These are phyloP conservation scores for Sphenodon punctatus DNA, from an alignment of 2,797 vertebrate genomes.

Conservation along the genomic window DNA sequence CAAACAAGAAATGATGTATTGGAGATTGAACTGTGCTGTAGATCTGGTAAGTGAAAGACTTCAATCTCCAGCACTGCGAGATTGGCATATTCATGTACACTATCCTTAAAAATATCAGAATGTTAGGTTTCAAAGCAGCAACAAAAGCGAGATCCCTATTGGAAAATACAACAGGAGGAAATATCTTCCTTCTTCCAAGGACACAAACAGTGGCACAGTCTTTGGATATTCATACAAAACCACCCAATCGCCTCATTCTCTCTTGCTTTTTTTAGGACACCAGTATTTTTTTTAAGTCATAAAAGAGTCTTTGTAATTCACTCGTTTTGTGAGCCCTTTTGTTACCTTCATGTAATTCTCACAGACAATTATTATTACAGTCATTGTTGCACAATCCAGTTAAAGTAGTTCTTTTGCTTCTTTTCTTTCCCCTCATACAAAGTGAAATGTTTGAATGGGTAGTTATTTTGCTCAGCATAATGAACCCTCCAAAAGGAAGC, in stretches of 20 bases:
- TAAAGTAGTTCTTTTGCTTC: conserved; percentile 27
- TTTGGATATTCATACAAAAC: conserved; percentile 28
- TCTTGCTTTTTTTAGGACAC: conserved; percentile 29
- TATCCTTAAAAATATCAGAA: background rate
- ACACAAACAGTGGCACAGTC: background rate
- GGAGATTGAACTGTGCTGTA: too few relatives aligned
- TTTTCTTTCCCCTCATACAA: background rate
- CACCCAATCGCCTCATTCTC: background rate
- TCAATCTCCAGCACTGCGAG: background rate
- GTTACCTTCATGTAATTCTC: conserved; percentile 53
- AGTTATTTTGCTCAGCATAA: conserved; percentile 47
- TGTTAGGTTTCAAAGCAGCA: fast-evolving
- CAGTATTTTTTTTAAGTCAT: conserved; percentile 51
- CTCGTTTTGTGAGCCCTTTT: conserved; percentile 55
- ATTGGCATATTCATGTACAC: fast-evolving
- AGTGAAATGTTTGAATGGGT: conserved; percentile 56
- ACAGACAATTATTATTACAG: conserved; percentile 53
- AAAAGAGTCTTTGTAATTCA: conserved; percentile 51
- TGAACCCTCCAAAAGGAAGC: conserved; percentile 44
- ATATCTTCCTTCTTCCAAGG: background rate
- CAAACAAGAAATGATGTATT: too few relatives aligned
- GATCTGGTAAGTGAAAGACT: fast-evolving
- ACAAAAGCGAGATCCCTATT: background rate
- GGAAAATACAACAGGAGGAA: background rate
- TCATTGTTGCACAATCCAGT: conserved; percentile 51